A percentile compares a stretch with the other conserved stretches of the same genome.
These are phyloP conservation scores for Crepidodera aurea DNA, from an alignment of 2,888 invertebrate species.

Conservation along the genomic window DNA sequence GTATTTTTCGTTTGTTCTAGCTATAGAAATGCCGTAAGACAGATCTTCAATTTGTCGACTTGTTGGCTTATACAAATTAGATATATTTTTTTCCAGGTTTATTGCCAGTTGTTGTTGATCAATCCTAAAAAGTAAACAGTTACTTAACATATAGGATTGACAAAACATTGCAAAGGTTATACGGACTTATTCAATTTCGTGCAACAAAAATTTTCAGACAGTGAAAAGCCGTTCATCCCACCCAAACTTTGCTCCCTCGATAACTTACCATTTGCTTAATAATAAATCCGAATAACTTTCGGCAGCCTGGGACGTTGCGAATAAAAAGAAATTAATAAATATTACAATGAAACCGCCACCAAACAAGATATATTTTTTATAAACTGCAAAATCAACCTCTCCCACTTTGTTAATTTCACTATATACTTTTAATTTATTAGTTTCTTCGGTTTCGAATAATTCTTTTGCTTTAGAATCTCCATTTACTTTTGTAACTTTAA, in stretches of 20 bases:
- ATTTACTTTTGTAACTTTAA: constrained; percentile 5
- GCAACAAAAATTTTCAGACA: too few species aligned
- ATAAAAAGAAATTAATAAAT: not conserved
- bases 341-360: not conserved
- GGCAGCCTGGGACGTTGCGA: constrained; percentile 44
- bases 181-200: too few species aligned
- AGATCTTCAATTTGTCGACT: constrained; percentile 11
- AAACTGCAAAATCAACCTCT: constrained; percentile 47
- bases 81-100: constrained; percentile 24
- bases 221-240: too few species aligned
- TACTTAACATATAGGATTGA: not conserved
- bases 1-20: constrained; percentile 27
- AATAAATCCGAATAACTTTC: constrained; percentile 49
- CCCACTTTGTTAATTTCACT: constrained; percentile 51
- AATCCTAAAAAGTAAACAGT: constrained; percentile 40
- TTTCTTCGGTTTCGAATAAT: not conserved
- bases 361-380: constrained; percentile 50
- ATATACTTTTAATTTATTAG: constrained; percentile 42
- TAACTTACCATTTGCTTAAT: constrained; percentile 34
- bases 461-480: not conserved
- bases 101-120: constrained; percentile 41
- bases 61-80: not conserved
- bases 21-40: too few species aligned
- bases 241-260: too few species aligned
- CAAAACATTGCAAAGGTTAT: too few species aligned